Conservation (phyloP, 2,888 invertebrate genomes). For the Thymelicus sylvestris region DNA sequence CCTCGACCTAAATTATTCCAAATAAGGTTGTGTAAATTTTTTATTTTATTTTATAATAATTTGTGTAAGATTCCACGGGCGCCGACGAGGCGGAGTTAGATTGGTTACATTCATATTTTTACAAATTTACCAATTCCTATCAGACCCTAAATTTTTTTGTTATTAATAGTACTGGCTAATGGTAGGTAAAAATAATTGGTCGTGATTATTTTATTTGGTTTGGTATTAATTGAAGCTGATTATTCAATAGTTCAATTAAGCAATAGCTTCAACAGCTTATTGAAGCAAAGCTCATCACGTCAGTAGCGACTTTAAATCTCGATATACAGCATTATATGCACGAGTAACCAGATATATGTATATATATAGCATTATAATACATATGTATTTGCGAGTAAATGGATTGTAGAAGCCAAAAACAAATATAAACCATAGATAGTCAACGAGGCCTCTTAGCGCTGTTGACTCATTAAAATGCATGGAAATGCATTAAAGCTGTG, state of each 20-base stretch:
- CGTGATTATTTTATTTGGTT: too few species aligned
- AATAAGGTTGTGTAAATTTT: constrained; percentile 61
- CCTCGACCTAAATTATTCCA: constrained; percentile 63
- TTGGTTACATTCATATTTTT: neutral
- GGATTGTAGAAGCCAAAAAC: constrained; percentile 11
- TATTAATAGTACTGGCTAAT: too few species aligned
- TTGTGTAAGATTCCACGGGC: constrained; percentile 43
- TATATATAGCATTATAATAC: too few species aligned
- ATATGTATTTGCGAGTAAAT: neutral
- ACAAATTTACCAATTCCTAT: neutral
- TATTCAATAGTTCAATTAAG: too few species aligned
- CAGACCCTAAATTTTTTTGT: neutral
- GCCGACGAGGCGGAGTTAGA: neutral
- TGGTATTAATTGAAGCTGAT: too few species aligned
- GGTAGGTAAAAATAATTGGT: too few species aligned
- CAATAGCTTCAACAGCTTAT: too few species aligned
- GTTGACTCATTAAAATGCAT: constrained; percentile 35
- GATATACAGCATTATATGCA: too few species aligned
- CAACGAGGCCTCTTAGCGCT: constrained; percentile 12
- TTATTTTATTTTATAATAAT: constrained; percentile 57
- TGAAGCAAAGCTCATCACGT: too few species aligned
- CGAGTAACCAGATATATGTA: too few species aligned
- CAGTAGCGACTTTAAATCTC: too few species aligned
- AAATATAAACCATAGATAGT: constrained; percentile 22
- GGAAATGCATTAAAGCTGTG: constrained; percentile 34